phyloP scores from a whole-genome alignment of 2,888 invertebrate genomes.

The Thymelicus lineola region DNA sequence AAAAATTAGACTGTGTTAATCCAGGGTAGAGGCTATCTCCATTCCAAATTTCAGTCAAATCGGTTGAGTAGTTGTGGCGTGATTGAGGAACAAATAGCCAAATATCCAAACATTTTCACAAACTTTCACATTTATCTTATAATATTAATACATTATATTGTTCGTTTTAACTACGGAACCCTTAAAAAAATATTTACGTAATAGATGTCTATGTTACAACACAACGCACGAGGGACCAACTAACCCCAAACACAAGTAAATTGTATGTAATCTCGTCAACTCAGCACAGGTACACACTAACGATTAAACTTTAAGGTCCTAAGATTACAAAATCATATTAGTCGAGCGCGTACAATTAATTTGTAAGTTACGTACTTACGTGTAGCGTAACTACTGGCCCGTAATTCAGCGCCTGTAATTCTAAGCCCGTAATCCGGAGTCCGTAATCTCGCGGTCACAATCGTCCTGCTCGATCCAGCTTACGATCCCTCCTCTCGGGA shows the following conservation, averaged over 20 bases:
- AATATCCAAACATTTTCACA: too few species aligned
- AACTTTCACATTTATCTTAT: too few species aligned
- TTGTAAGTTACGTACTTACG: conserved; percentile 35
- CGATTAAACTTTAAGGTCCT: conserved; percentile 21
- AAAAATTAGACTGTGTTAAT: too few species aligned
- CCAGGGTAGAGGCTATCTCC: too few species aligned
- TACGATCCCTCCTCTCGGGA: conserved; percentile 33
- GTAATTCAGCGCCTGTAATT: conserved; percentile 26
- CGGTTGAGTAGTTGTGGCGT: too few species aligned
- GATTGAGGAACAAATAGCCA: too few species aligned
- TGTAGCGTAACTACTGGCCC: conserved; percentile 10
- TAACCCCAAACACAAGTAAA: not conserved
- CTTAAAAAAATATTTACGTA: too few species aligned
- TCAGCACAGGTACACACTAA: conserved; percentile 12
- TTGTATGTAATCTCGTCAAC: not conserved
- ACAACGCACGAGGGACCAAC: too few species aligned
- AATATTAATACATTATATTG: too few species aligned
- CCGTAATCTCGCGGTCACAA: conserved; percentile 41
- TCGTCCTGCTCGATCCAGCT: conserved; percentile 37
- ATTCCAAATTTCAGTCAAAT: too few species aligned
- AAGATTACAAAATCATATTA: conserved; percentile 38
- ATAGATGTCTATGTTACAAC: too few species aligned
- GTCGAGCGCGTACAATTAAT: conserved; percentile 40
- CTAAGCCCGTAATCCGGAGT: conserved; percentile 25
- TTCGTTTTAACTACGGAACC: too few species aligned